phyloP scores from a whole-genome alignment of 2,113 vertebrate species.

The Anhinga rufa region DNA sequence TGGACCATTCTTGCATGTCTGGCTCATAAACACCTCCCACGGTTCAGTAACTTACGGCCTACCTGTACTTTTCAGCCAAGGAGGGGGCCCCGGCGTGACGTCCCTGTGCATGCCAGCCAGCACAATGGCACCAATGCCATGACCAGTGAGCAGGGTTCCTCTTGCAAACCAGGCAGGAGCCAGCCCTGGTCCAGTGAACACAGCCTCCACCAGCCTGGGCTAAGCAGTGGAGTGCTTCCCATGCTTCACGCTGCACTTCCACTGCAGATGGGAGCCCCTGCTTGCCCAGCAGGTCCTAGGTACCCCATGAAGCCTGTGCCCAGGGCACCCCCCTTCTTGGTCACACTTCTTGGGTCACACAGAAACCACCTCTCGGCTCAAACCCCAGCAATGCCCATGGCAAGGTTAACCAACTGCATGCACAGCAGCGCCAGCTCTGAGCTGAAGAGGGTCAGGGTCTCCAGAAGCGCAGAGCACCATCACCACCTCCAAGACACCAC shows the following conservation, averaged over 20 bases:
- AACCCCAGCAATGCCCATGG: neutral
- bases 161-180: neutral
- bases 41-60: constrained; percentile 68
- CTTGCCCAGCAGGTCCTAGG: neutral
- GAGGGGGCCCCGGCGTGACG: neutral
- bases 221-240: neutral
- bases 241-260: neutral
- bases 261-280: neutral
- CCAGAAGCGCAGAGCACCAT: neutral
- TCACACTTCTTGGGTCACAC: neutral
- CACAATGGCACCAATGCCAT: neutral
- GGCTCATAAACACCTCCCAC: constrained; percentile 74
- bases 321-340: neutral
- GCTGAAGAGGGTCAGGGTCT: neutral
- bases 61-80: constrained; percentile 37
- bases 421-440: neutral
- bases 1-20: constrained; percentile 71
- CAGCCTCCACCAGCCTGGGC: neutral
- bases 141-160: neutral
- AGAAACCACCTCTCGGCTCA: neutral
- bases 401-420: neutral
- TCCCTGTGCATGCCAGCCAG: neutral
- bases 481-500: neutral
- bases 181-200: neutral
- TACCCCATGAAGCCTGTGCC: neutral